Evolutionary conservation across 2,888 invertebrate genomes (phyloP).

Genomic region (Hecatera dysodea): DNA sequence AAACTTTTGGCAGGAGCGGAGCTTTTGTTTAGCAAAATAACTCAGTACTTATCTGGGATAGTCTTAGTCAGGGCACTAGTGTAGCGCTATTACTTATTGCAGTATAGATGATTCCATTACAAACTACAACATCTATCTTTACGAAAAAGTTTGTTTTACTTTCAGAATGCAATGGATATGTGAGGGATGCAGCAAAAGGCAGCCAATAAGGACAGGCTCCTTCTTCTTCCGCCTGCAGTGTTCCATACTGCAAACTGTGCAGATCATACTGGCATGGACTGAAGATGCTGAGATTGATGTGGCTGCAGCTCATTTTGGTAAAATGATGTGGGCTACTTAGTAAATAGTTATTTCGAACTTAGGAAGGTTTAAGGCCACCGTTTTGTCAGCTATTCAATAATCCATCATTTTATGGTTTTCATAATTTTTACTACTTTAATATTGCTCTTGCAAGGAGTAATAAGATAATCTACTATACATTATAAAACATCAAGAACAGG

Average conservation of each 20-base stretch:
- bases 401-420: not conserved
- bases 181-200: conserved; percentile 79
- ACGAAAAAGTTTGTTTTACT: conserved; percentile 32
- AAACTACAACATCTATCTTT: not conserved
- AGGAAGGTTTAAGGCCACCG: too few species aligned
- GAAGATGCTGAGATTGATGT: conserved; percentile 90
- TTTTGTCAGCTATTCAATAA: too few species aligned
- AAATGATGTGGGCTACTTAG: conserved; percentile 10
- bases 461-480: not conserved
- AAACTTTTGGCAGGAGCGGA: too few species aligned
- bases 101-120: not conserved
- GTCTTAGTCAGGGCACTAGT: too few species aligned
- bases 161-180: conserved; percentile 86
- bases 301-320: conserved; percentile 91
- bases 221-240: conserved; percentile 92
- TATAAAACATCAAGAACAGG: not conserved
- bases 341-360: not conserved
- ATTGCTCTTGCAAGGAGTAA: not conserved
- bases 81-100: too few species aligned
- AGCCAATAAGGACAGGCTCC: conserved; percentile 85
- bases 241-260: conserved; percentile 91
- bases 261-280: conserved; percentile 92
- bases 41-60: too few species aligned
- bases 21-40: too few species aligned
- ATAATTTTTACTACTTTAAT: too few species aligned